A percentile compares a stretch with the other conserved stretches of the same genome.
Evolutionary conservation across 2,797 vertebrate genomes (phyloP).

Genomic region (Pipistrellus nathusii): DNA sequence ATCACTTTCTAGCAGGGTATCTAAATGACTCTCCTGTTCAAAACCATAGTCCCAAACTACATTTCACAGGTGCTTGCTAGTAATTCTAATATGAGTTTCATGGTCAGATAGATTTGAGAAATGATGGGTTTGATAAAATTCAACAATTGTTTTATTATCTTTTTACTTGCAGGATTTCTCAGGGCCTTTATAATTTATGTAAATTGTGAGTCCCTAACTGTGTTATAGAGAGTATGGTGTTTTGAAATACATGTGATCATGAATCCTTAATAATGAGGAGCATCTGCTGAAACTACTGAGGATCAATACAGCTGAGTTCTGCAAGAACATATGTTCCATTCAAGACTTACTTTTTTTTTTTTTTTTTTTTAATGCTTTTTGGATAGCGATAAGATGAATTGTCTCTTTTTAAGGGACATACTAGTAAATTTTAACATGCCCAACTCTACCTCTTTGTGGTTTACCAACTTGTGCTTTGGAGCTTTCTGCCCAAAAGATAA

Average conservation of each 20-base stretch:
- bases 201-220: not conserved
- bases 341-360: not conserved
- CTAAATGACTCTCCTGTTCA: not conserved
- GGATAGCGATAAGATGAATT: not conserved
- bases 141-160: not conserved
- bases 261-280: not conserved
- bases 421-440: not conserved
- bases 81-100: conserved; percentile 28
- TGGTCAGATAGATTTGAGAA: not conserved
- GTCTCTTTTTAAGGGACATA: not conserved
- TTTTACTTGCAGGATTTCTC: not conserved
- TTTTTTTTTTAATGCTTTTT: not conserved
- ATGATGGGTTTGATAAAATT: not conserved
- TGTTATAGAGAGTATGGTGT: not conserved
- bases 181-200: not conserved
- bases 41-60: not conserved
- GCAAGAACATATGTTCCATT: not conserved
- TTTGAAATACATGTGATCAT: conserved; percentile 20
- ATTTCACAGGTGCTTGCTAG: not conserved
- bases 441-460: not conserved
- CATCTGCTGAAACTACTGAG: not conserved
- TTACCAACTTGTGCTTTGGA: conserved; percentile 39
- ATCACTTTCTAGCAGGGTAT: not conserved
- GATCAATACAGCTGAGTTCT: not conserved
- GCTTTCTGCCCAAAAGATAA: not conserved